Evolutionary conservation across 2,113 vertebrate genomes (phyloP).

Genomic region (Toxotes jaculatrix): DNA sequence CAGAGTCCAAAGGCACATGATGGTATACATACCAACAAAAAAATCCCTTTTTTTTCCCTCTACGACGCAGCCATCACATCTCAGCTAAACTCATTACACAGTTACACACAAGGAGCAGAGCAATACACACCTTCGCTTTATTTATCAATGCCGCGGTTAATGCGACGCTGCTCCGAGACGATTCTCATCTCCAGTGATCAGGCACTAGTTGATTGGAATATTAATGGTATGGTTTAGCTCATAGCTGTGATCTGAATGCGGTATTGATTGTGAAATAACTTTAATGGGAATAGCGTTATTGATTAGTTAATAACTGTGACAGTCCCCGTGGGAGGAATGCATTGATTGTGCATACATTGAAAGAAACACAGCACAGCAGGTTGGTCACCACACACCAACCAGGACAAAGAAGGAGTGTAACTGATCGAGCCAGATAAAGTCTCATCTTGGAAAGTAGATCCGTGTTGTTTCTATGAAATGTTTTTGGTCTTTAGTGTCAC

Average conservation of each 20-base stretch:
- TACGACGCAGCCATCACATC: neutral
- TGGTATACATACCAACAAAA: neutral
- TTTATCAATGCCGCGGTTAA: constrained; percentile 29
- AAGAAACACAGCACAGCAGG: constrained; percentile 23
- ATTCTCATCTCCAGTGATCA: constrained; percentile 57
- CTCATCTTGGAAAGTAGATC: neutral
- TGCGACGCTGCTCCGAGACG: neutral
- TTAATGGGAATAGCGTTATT: constrained; percentile 64
- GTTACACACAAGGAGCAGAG: neutral
- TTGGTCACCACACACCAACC: neutral
- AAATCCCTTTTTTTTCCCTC: neutral
- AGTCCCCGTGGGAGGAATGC: constrained; percentile 39
- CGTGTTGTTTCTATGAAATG: neutral
- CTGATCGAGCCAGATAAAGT: neutral
- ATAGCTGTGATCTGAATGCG: constrained; percentile 60
- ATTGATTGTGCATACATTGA: constrained; percentile 65
- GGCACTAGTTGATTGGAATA: constrained; percentile 60
- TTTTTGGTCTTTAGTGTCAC: neutral
- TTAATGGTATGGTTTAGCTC: constrained; percentile 58
- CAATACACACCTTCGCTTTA: constrained; percentile 16
- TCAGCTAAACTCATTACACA: neutral
- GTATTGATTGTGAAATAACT: constrained; percentile 69
- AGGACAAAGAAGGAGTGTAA: neutral
- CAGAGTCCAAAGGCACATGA: neutral
- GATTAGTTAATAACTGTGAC: constrained; percentile 69